Conservation (phyloP, 2,797 vertebrate genomes). For the Chelmon rostratus region DNA sequence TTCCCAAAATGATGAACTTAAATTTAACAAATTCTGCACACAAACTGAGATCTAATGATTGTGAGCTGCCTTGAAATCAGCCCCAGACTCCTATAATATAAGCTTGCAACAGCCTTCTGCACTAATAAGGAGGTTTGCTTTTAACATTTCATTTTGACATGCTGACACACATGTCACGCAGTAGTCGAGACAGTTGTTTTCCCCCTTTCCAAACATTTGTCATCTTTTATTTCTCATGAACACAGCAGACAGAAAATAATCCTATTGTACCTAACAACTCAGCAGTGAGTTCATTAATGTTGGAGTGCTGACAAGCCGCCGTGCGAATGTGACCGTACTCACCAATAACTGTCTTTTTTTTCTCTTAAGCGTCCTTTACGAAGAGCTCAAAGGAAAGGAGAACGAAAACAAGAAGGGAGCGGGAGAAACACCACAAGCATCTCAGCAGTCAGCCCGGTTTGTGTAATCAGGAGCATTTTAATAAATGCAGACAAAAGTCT, state of each 20-base stretch:
- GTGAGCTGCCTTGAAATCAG: not conserved
- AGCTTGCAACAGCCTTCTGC: constrained; percentile 1
- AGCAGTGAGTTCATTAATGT: constrained; percentile 75
- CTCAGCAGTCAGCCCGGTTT: constrained; percentile 87
- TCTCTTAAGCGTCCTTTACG: constrained; percentile 67
- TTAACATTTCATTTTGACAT: constrained; percentile 44
- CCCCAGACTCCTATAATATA: not conserved
- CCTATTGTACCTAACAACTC: constrained; percentile 58
- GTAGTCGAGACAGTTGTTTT: constrained; percentile 59
- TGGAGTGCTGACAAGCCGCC: constrained; percentile 73
- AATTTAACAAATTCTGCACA: not conserved
- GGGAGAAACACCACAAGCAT: constrained; percentile 84
- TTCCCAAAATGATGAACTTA: too few relatives aligned
- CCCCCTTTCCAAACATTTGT: constrained; percentile 58
- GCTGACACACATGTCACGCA: constrained; percentile 52
- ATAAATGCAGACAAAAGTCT: constrained; percentile 71
- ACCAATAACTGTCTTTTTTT: constrained; percentile 63
- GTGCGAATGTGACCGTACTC: constrained; percentile 68
- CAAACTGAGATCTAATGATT: not conserved
- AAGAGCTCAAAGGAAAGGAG: constrained; percentile 91
- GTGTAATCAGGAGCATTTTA: constrained; percentile 71
- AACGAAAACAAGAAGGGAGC: constrained; percentile 87
- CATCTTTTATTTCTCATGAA: constrained; percentile 59
- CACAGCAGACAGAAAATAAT: constrained; percentile 56
- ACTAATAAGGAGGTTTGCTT: constrained; percentile 26